Base-by-base conservation (phyloP, 2,888 invertebrate genomes). In the Nasonia oneida region DNA sequence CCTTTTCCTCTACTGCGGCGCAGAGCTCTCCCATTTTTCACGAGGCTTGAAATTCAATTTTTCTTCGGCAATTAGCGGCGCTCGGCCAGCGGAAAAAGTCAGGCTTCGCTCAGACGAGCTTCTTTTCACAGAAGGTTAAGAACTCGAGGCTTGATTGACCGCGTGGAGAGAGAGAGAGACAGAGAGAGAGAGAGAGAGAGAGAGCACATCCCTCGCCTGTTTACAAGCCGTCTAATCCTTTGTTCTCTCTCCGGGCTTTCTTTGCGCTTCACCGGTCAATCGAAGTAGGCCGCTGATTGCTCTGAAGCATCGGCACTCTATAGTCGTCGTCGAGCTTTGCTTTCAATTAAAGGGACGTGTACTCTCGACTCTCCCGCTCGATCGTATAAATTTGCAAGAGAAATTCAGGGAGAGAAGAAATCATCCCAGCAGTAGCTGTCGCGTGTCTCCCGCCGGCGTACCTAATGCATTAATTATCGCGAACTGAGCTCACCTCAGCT, bases 41-140 rank as follows among this genome's bases (percentile, higher is more conserved):
- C 29, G 29, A 67, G 14, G 78, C 64, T 84, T 67, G 74, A 64
- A 84, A 84, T 79, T 84, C 79, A 84, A 84, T 84, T 84, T 84
- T 84, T 84, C 84, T 47, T 33, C 53, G 50, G 84, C 79, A 84
- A 84, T 84, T 84, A 84, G 84, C 42, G 12, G 29, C 39, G 37
- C 3, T 4, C 15, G 42, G 14, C 6, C 74, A 84, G 84, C 74
- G 47, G 79, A 74, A 67, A n/a, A 64, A 74, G 84, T 79, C 73
- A 84, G 37, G n/a, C 61, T 79, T 61, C 29, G 79, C 53, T 84
- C 84, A 53, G 79, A 50, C 78, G 23, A n/a, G 79, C 29, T 37
- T 78, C 29, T 37, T 50, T 39, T 37, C 74, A 42, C 57, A 8
- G 23, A 37, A 78, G 37, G 5, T 14, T 76, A n/a, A 42, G 23